Conservation (phyloP, 2,888 invertebrate genomes). For the Melipona bicolor region DNA sequence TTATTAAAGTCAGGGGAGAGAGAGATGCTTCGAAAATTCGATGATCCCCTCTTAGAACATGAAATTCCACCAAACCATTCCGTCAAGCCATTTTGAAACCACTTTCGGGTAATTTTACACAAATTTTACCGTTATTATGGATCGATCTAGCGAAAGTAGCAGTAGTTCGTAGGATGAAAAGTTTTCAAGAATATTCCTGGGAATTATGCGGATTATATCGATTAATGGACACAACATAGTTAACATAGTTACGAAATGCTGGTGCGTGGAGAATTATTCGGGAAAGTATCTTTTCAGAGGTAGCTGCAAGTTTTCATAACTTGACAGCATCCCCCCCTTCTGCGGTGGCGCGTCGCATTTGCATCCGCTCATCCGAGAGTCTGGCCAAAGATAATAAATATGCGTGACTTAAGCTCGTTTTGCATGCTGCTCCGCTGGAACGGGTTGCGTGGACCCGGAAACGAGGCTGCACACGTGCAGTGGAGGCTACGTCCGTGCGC, state of each 20-base stretch:
- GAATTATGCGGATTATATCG: neutral
- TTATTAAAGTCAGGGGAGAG: neutral
- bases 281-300: constrained; percentile 15
- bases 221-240: neutral
- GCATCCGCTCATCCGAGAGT: constrained; percentile 29
- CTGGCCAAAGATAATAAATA: constrained; percentile 46
- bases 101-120: neutral
- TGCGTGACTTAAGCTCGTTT: constrained; percentile 43
- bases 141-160: neutral
- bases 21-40: neutral
- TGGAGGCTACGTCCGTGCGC: neutral
- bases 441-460: constrained; percentile 33
- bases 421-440: constrained; percentile 25
- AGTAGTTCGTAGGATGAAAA: constrained; percentile 1
- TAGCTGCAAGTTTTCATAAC: constrained; percentile 26
- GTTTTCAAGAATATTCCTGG: constrained; percentile 36
- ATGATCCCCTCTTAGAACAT: neutral
- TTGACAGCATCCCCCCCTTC: constrained; percentile 25
- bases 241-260: neutral
- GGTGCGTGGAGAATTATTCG: constrained; percentile 15
- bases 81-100: neutral
- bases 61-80: neutral
- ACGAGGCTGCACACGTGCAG: constrained; percentile 46
- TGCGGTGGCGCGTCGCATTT: neutral
- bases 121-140: neutral